Evolutionary conservation across 1,140 invertebrate genomes (phyloP), one percentile per base, ranked within the genome.

Genomic region (Ectropis grisescens): DNA sequence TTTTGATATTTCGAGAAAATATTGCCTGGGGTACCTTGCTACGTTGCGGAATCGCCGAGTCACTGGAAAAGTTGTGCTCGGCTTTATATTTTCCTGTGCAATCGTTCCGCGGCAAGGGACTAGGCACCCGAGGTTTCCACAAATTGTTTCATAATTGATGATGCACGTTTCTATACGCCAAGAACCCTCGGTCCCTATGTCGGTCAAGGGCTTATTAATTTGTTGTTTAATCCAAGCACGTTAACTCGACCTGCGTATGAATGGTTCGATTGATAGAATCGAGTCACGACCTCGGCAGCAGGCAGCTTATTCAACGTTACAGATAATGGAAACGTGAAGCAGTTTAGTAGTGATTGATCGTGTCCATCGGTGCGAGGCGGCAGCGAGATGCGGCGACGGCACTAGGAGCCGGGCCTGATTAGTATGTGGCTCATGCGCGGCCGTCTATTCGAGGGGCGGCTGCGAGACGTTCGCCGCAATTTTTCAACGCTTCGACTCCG

Each of bases 401-500:
- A 8, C 16, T 19, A 4, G 3, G 16, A 19, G 8, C 16, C 3
- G 16, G 8, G 31, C 12, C 59, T 75, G 54, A 76, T 80, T 72
- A 76, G 67, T 76, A 80, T 68, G 69, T 76, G 51, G 43, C 50
- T 66, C 58, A 48, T 58, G 37, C 54, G 37, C 48, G 49, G 4
- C 9, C 51, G 44, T 25, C 48, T 50, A 55, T 53, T 61, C 59
- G 49, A 54, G 58, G 58, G 58, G 60, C 58, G 69, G 55, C 43
- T 57, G 48, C 52, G 58, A 80, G 69, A 72, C 67, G 58, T 58
- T 72, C 58, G 40, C 56, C 51, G 66, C 61, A 75, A 76, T 80
- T 80, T 76, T 80, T 80, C 68, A 80, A 64, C 56, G 62, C 47
- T 72, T 74, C 58, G 60, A 43, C 52, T 68, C 47, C 65, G 65